Conservation (phyloP, 2,888 invertebrate genomes). For the Sphaerolaimus hirsutus region DNA sequence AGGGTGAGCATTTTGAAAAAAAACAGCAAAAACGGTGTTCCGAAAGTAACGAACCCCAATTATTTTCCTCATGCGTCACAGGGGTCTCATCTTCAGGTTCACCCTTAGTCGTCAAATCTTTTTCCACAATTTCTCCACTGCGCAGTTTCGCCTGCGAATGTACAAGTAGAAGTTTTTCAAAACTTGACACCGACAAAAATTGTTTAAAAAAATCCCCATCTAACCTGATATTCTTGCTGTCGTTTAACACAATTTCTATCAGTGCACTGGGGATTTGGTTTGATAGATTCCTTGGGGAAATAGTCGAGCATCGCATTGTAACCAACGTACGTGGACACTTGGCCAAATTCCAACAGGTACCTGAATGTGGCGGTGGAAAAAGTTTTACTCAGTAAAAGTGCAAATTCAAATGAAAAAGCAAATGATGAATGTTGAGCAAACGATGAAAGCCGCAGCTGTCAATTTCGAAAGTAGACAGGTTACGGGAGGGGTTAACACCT, state of each 20-base stretch:
- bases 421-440: too few species aligned
- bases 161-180: background rate
- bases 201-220: too few species aligned
- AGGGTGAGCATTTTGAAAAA: too few species aligned
- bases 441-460: too few species aligned
- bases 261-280: constrained; percentile 72
- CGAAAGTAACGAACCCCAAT: constrained; percentile 45
- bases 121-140: background rate
- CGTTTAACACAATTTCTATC: constrained; percentile 44
- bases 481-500: too few species aligned
- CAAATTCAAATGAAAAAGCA: too few species aligned
- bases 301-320: constrained; percentile 87
- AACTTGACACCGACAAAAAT: too few species aligned
- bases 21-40: background rate
- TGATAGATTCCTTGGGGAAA: constrained; percentile 68
- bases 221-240: constrained; percentile 27
- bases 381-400: background rate
- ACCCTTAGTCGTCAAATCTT: background rate
- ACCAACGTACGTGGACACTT: constrained; percentile 71
- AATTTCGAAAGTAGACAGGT: too few species aligned
- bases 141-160: background rate
- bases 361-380: constrained; percentile 31
- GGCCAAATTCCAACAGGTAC: constrained; percentile 65
- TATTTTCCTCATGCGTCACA: constrained; percentile 61
- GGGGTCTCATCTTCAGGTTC: background rate